Evolutionary conservation across 2,888 invertebrate genomes (phyloP), one percentile per base, ranked within the genome.

Genomic region (Drosophila limbata): DNA sequence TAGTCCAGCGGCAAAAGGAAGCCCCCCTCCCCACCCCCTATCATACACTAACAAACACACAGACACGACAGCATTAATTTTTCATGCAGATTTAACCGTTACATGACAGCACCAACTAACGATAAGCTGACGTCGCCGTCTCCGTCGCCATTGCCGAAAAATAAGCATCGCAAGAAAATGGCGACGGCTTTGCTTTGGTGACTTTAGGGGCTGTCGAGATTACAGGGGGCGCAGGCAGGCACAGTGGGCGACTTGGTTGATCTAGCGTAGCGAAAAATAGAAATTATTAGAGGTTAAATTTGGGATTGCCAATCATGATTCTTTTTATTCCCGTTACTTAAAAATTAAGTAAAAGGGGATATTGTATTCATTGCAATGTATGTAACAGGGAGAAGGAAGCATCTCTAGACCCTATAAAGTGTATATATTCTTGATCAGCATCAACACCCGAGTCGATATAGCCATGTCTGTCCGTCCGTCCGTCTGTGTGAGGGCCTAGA

Each of bases 31-130:
- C n/a, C 55, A 0, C 25, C 4, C 9, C 17, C 28, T 1, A 17
- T 2, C 45, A 44, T 42, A 45, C 62, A 60, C 37, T n/a, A 48
- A 48, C 66, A 50, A 48, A 66, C 47, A 65, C 53, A 50, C 37
- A 66, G 61, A 55, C 63, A 57, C 19, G 47, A 44, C 11, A 59
- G 80, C 88, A 88, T 88, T 83, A 82, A 83, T 83, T 83, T 83
- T 83, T 83, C 88, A 83, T 85, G 83, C 83, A 83, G 83, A 88
- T 85, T 83, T 88, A 88, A 83, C 88, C 71, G 88, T 83, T 88
- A 83, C 83, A 88, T 83, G 83, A 83, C 83, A 87, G 83, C 67
- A 72, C 66, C 81, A 86, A 77, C 87, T 71, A 84, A 77, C 70
- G 81, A 76, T 79, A 76, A 76, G 75, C 69, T 59, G 25, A 39